Evolutionary conservation across 2,113 vertebrate species (phyloP).

Genomic region (Echinops telfairi): DNA sequence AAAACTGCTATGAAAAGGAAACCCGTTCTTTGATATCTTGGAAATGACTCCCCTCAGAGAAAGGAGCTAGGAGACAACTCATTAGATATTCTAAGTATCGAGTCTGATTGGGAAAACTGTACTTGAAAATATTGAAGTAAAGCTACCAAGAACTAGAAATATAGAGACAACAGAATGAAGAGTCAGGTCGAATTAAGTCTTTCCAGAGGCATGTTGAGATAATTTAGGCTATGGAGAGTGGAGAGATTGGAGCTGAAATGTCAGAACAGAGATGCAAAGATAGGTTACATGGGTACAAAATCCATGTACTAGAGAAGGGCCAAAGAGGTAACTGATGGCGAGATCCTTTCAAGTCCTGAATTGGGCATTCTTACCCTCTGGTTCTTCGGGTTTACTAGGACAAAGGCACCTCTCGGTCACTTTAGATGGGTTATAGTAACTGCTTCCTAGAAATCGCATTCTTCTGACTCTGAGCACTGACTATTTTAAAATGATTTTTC

Average conservation of each 20-base stretch:
- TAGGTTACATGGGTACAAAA: background rate
- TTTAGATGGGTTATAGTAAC: slow-evolving; percentile 22
- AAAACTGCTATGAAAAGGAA: slow-evolving; percentile 25
- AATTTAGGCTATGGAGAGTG: background rate
- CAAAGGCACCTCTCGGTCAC: slow-evolving; percentile 12
- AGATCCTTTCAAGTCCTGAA: slow-evolving; percentile 33
- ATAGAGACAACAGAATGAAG: background rate
- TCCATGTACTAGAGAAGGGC: slow-evolving; percentile 42
- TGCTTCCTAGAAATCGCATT: slow-evolving; percentile 48
- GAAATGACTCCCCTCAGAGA: background rate
- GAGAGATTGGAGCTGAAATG: background rate
- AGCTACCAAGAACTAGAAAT: slow-evolving; percentile 9
- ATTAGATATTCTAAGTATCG: background rate
- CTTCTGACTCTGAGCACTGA: slow-evolving; percentile 33
- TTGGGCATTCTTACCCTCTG: background rate
- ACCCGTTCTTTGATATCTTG: slow-evolving; percentile 5
- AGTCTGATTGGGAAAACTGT: slow-evolving; percentile 14
- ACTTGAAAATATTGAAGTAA: slow-evolving; percentile 21
- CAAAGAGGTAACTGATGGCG: slow-evolving; percentile 38
- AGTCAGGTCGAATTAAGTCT: background rate
- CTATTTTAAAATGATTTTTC: slow-evolving; percentile 42
- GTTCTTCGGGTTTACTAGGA: slow-evolving; percentile 19
- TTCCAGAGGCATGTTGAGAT: background rate
- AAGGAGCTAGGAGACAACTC: background rate
- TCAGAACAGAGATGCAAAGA: slow-evolving; percentile 43